Conservation (phyloP, 2,888 invertebrate species). For the Volucella zonaria region DNA sequence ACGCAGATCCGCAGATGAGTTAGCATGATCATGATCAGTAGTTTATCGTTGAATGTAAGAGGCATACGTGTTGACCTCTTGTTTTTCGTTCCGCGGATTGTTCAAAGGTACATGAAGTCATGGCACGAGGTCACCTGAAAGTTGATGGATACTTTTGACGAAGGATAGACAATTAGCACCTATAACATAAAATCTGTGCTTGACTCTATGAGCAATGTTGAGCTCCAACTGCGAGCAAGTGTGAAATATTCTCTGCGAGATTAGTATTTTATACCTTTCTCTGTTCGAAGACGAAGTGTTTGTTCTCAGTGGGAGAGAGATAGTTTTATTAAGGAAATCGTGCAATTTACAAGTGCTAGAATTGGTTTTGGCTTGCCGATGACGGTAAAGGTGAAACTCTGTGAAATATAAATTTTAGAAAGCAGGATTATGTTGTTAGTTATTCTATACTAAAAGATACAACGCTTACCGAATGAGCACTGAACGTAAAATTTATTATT, state of each 20-base stretch:
- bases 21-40: conserved; percentile 64
- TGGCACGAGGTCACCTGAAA: conserved; percentile 42
- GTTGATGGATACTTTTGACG: conserved; percentile 50
- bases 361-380: too few species aligned
- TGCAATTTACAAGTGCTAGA: too few species aligned
- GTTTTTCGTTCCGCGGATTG: conserved; percentile 13
- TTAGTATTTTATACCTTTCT: conserved; percentile 35
- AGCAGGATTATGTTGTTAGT: too few species aligned
- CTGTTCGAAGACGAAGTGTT: not conserved
- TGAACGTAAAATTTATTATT: too few species aligned
- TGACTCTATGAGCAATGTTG: conserved; percentile 26
- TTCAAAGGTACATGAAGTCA: conserved; percentile 36
- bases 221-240: conserved; percentile 17
- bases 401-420: too few species aligned
- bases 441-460: too few species aligned
- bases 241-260: conserved; percentile 22
- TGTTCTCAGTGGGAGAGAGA: too few species aligned
- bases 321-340: too few species aligned
- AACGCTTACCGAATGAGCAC: too few species aligned
- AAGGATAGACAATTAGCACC: conserved; percentile 63
- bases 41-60: conserved; percentile 53
- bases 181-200: conserved; percentile 62
- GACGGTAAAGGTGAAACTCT: too few species aligned
- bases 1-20: conserved; percentile 61
- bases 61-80: conserved; percentile 59